Conservation (phyloP, 2,113 vertebrate genomes). For the Ictalurus punctatus region DNA sequence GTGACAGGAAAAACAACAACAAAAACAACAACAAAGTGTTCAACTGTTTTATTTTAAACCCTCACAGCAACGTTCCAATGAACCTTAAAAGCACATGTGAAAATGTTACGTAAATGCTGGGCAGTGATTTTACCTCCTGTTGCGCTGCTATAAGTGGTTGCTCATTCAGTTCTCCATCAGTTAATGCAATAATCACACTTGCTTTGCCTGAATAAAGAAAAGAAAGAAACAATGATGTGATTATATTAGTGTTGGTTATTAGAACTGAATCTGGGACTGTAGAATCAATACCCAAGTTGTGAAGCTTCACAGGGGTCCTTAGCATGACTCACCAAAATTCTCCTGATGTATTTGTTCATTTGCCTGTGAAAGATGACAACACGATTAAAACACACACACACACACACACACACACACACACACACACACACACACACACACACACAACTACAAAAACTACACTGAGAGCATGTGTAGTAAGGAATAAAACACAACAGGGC, state of each 20-base stretch:
- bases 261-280: neutral
- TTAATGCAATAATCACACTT: slow-evolving; percentile 85
- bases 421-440: neutral
- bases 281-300: neutral
- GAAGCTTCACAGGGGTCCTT: neutral
- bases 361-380: slow-evolving; percentile 72
- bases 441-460: neutral
- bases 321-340: slow-evolving; percentile 72
- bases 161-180: slow-evolving; percentile 78
- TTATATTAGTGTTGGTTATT: no score
- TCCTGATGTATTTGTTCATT: slow-evolving; percentile 83
- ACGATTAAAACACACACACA: neutral
- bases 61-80: neutral
- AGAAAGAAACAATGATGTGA: neutral
- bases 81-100: neutral
- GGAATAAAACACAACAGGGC: neutral
- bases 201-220: slow-evolving; percentile 68
- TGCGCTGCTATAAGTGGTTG: slow-evolving; percentile 74
- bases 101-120: neutral
- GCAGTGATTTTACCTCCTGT: slow-evolving; percentile 71
- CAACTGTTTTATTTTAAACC: neutral
- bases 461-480: neutral
- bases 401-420: no score
- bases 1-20: slow-evolving; percentile 21
- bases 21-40: neutral